Percentiles rank a stretch among this genome's conserved stretches.
These are phyloP conservation scores for Xenentodon cancila DNA, from an alignment of 2,797 vertebrate species.

Conservation along the genomic window DNA sequence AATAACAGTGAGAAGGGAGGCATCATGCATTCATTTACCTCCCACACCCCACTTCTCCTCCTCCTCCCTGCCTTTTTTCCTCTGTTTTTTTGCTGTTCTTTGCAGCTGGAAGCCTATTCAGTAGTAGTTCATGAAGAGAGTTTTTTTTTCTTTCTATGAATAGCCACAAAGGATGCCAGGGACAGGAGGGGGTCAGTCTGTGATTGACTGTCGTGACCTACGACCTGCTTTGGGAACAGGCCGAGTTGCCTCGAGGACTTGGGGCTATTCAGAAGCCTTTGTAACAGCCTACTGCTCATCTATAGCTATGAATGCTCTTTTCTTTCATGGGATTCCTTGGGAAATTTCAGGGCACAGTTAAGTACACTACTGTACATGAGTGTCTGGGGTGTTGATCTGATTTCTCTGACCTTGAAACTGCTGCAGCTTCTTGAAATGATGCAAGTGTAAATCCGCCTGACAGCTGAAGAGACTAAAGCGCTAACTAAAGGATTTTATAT, in stretches of 20 bases:
- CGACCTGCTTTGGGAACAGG: conserved; percentile 64
- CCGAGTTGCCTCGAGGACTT: conserved; percentile 65
- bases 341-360: conserved; percentile 41
- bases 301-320: conserved; percentile 38
- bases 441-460: conserved; percentile 40
- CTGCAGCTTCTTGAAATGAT: neutral
- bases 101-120: conserved; percentile 81
- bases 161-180: conserved; percentile 72
- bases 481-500: conserved; percentile 8
- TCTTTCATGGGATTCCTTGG: conserved; percentile 42
- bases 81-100: conserved; percentile 64
- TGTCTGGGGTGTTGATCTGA: conserved; percentile 8
- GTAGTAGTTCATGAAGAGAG: conserved; percentile 79
- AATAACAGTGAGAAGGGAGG: conserved; percentile 75
- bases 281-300: conserved; percentile 53
- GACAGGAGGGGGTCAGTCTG: conserved; percentile 64
- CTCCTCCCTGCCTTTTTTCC: conserved; percentile 49
- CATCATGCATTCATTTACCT: conserved; percentile 70
- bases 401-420: conserved; percentile 34
- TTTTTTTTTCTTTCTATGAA: conserved; percentile 52
- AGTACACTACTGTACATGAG: conserved; percentile 47
- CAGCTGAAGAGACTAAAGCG: conserved; percentile 14
- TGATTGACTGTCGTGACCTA: conserved; percentile 80
- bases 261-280: conserved; percentile 55
- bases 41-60: conserved; percentile 41